Evolutionary conservation across 2,113 vertebrate species (phyloP), one percentile per base, ranked within the genome.

Genomic region (Pollimyrus isidori): DNA sequence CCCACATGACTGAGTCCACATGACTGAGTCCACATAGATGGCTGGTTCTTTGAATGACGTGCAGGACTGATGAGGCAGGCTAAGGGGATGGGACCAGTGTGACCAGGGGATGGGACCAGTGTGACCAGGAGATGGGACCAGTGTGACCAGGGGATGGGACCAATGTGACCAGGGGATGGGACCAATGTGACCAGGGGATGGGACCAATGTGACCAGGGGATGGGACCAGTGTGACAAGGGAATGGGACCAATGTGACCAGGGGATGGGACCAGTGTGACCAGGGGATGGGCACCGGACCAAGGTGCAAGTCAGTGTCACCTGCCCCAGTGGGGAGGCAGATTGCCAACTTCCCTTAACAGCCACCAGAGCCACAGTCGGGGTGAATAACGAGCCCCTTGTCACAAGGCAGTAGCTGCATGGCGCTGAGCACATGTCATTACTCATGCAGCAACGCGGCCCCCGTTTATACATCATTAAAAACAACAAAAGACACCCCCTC

Each of bases 371-470:
- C 73, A 2, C 73, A 80, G 73, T 42, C 91, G 93, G 93, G 89
- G 94, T 96, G 94, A 96, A 94, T 94, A 95, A 96, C 95, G 94
- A 93, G 91, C 93, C 93, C 95, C 94, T 95, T 95, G 94, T 92
- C 90, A 88, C 91, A 76, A 91, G 89, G 91, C 90, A 91, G 93
- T 93, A 73, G 91, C 90, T 90, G 80, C 92, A 93, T 90, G 92
- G 93, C 93, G 42, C 13, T 52, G 91, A 93, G 94, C 93, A 87
- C 90, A 92, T 91, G 92, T 91, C 90, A 91, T 92, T 91, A 90
- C 58, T 76, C 88, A 89, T 50, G 85, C 85, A 39, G 48, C 89
- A 91, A 86, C 76, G 52, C 6, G 86, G 89, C 88, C 90, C 88
- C 48, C 26, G 65, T 91, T 91, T 91, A 89, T 89, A 84, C 92